Percentiles rank a stretch among this genome's conserved stretches.
Evolutionary conservation across 2,113 vertebrate genomes (phyloP).

Genomic region (Gallinago media): DNA sequence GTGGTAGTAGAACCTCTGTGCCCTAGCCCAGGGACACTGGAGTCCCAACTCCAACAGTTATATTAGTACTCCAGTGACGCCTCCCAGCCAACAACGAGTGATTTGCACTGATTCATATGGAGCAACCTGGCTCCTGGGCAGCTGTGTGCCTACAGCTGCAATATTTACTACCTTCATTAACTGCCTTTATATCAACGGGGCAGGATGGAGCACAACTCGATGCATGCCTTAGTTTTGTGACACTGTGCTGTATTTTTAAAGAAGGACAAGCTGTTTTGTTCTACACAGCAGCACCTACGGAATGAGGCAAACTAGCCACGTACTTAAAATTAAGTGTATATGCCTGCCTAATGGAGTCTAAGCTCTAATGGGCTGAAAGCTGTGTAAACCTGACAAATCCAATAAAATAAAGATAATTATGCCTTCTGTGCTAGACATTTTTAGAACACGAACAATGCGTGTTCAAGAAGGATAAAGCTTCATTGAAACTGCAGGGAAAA

Average conservation of each 20-base stretch:
- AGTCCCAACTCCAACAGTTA: background rate
- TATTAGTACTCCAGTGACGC: background rate
- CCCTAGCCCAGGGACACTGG: background rate
- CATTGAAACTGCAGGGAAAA: conserved; percentile 6
- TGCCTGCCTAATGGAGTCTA: background rate
- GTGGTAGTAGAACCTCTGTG: background rate
- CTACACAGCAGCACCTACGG: background rate
- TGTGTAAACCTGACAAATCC: conserved; percentile 29
- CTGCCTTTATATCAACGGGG: background rate
- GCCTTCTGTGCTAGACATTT: conserved; percentile 14
- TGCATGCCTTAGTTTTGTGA: background rate
- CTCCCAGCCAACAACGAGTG: background rate
- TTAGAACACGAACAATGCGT: conserved; percentile 33
- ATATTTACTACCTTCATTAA: background rate
- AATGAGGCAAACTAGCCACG: background rate
- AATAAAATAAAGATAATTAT: conserved; percentile 57
- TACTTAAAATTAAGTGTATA: conserved; percentile 2
- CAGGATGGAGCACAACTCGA: background rate
- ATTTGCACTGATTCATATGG: background rate
- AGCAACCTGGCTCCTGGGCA: background rate
- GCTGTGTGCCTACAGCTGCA: background rate
- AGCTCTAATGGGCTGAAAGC: conserved; percentile 23
- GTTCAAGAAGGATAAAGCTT: conserved; percentile 18
- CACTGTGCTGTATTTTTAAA: background rate
- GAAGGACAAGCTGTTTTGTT: conserved; percentile 1